These are phyloP conservation scores for Contarinia nasturtii DNA, from an alignment of 1,140 invertebrate genomes.

Conservation along the genomic window DNA sequence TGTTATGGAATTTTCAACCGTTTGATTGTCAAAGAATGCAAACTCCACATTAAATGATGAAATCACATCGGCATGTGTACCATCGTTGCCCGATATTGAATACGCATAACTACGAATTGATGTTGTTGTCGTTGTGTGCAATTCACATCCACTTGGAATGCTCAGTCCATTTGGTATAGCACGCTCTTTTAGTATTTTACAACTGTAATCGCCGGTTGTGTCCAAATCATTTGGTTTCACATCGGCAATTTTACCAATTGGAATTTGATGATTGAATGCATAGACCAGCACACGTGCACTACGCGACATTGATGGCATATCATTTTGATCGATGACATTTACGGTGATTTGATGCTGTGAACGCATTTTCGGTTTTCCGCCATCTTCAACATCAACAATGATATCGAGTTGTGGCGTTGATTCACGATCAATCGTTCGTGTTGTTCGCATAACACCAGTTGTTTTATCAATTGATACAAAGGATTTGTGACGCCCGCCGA, in stretches of 20 bases:
- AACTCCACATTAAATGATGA: conserved; percentile 72
- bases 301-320: conserved; percentile 69
- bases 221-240: conserved; percentile 83
- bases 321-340: conserved; percentile 73
- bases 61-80: conserved; percentile 61
- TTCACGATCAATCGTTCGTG: conserved; percentile 65
- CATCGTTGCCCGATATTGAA: conserved; percentile 73
- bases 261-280: conserved; percentile 50
- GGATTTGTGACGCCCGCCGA: conserved; percentile 58
- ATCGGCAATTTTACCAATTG: conserved; percentile 66
- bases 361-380: conserved; percentile 61
- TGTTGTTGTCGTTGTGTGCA: conserved; percentile 40
- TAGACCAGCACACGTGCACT: conserved; percentile 65
- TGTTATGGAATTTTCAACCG: conserved; percentile 64
- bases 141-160: conserved; percentile 58
- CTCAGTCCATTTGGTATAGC: conserved; percentile 34
- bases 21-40: conserved; percentile 55
- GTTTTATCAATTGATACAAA: conserved; percentile 57
- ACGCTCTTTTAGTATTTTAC: conserved; percentile 44
- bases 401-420: conserved; percentile 50
- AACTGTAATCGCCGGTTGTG: conserved; percentile 68
- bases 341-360: conserved; percentile 59
- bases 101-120: conserved; percentile 53
- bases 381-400: conserved; percentile 73
- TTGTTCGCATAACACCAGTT: conserved; percentile 62